Percentiles rank a stretch among this genome's conserved stretches.
phyloP scores from a whole-genome alignment of 2,113 vertebrate genomes.

The Oreochromis tanganicae region DNA sequence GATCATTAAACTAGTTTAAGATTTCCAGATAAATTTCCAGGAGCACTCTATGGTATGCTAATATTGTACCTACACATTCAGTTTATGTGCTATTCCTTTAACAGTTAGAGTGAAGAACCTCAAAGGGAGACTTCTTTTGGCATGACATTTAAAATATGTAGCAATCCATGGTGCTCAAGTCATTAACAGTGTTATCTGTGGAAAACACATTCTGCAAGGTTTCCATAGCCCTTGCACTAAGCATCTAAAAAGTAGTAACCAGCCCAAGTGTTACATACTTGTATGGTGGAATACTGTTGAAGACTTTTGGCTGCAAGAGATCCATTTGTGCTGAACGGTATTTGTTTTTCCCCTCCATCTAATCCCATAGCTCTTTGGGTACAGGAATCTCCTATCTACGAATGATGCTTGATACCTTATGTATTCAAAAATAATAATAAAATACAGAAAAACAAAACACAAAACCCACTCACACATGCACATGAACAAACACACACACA shows the following conservation, averaged over 20 bases:
- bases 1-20: background rate
- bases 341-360: constrained; percentile 66
- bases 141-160: background rate
- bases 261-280: constrained; percentile 59
- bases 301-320: constrained; percentile 36
- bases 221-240: constrained; percentile 46
- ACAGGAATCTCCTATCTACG: constrained; percentile 49
- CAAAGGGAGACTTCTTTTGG: background rate
- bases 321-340: constrained; percentile 49
- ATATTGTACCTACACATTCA: background rate
- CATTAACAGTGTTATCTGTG: constrained; percentile 44
- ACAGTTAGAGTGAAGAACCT: background rate
- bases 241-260: constrained; percentile 54
- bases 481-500: background rate
- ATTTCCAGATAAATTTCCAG: constrained; percentile 1
- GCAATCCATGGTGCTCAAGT: constrained; percentile 33
- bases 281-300: constrained; percentile 28
- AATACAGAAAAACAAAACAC: background rate
- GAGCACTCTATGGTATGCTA: background rate
- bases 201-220: constrained; percentile 40
- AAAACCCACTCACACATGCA: background rate
- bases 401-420: constrained; percentile 46
- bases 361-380: constrained; percentile 54
- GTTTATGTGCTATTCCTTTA: background rate
- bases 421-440: background rate